phyloP scores from a whole-genome alignment of 2,797 vertebrate genomes.

The Champsocephalus gunnari region DNA sequence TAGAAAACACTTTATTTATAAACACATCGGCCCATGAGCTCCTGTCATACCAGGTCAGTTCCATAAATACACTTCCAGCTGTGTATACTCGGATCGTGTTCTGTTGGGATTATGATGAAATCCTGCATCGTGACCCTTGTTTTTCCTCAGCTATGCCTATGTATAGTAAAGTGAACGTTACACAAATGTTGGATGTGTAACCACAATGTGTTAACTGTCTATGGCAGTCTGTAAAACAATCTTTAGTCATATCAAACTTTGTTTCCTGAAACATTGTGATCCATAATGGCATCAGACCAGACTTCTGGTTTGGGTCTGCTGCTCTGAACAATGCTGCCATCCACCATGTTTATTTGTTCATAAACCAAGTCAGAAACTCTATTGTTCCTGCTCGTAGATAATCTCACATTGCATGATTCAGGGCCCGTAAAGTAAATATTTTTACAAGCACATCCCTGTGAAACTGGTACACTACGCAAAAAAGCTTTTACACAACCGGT shows the following conservation, averaged over 20 bases:
- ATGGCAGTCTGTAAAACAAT: not conserved
- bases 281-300: not conserved
- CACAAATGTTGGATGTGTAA: constrained; percentile 1
- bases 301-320: not conserved
- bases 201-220: not conserved
- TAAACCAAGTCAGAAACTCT: not conserved
- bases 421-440: no score
- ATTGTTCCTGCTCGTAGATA: not conserved
- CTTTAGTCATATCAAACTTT: not conserved
- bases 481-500: not conserved
- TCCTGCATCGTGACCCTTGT: not conserved
- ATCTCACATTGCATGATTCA: not conserved
- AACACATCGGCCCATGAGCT: constrained; percentile 96
- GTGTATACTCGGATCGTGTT: not conserved
- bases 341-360: constrained; percentile 19
- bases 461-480: not conserved
- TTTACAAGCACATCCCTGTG: not conserved
- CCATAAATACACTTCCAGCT: constrained; percentile 3
- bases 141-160: not conserved
- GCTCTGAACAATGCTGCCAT: not conserved
- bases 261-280: not conserved
- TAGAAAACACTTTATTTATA: constrained; percentile 99
- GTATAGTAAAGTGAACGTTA: not conserved
- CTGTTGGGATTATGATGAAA: constrained; percentile 1
- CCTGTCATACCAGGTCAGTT: constrained; percentile 93